A percentile compares a stretch with the other conserved stretches of the same genome.
Evolutionary conservation across 2,113 vertebrate species (phyloP).

Genomic region (Carlito syrichta): DNA sequence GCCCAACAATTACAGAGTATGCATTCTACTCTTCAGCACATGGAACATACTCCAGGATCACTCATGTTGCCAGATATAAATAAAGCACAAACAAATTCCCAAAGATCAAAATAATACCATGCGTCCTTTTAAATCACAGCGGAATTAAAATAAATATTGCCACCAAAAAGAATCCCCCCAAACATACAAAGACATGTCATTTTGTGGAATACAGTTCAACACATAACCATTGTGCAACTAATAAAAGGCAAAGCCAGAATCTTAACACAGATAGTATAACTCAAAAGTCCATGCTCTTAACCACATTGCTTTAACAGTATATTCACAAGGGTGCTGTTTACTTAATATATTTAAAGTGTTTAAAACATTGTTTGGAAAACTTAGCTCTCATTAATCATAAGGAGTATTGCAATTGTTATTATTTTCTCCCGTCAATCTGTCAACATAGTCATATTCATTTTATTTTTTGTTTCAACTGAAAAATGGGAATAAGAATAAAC

Average conservation of each 20-base stretch:
- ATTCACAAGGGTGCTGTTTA: background rate
- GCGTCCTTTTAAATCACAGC: too few species aligned
- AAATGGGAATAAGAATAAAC: background rate
- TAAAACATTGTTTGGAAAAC: background rate
- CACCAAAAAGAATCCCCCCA: too few species aligned
- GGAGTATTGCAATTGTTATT: background rate
- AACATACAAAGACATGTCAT: too few species aligned
- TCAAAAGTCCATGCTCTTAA: background rate
- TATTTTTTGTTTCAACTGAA: background rate
- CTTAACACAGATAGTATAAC: background rate
- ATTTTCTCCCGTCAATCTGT: background rate
- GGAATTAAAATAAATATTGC: too few species aligned
- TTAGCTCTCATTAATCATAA: background rate
- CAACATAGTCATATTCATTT: background rate
- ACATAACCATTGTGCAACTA: background rate
- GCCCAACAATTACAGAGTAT: too few species aligned
- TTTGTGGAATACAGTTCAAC: background rate
- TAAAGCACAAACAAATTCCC: too few species aligned
- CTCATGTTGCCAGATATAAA: too few species aligned
- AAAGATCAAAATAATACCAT: too few species aligned
- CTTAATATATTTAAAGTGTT: background rate
- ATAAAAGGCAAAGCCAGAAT: background rate
- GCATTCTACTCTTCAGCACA: too few species aligned
- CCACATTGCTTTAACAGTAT: background rate
- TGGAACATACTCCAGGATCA: too few species aligned